Evolutionary conservation across 1,140 invertebrate species (phyloP), one percentile per base, ranked within the genome.

Genomic region (Aphis gossypii): DNA sequence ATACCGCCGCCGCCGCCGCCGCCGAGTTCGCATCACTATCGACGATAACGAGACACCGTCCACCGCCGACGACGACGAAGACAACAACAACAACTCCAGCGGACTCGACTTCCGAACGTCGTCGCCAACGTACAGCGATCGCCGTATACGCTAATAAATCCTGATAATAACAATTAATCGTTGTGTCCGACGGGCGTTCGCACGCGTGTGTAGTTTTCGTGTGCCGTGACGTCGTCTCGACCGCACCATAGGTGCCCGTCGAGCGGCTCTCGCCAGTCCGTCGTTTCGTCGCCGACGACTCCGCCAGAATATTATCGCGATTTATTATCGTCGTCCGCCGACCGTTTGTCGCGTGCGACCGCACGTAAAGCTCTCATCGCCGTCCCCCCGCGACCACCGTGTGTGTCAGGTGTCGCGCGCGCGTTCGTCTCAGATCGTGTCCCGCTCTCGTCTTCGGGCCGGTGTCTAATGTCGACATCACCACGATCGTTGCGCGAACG

Each of bases 401-500:
- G 41, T n/a, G 9, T 20, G 84, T 46, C 14, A n/a, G 41, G 25
- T 44, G 41, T 68, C 60, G 9, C 83, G 35, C 84, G 21, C 2
- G 83, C 21, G 83, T 4, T 41, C 38, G 23, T 86, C 11, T 86
- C 11, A 86, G 14, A 30, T 86, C 84, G 38, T 86, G 23, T 41
- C 11, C 25, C 11, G 84, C 0, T 86, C 41, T 25, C 38, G 84
- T 30, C 41, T 86, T 86, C 44, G 84, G 84, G 84, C 30, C 82
- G 41, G 41, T 86, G 83, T 48, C 86, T 87, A 48, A 87, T 87
- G 86, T 51, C 86, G 46, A 87, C n/a, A 89, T 30, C 48, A 30
- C 20, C 35, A 38, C 87, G 35, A 38, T 1, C n/a, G n/a, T 89
- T 51, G n/a, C 23, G n/a, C n/a, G 2, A 54, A 51, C 48, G n/a